Conservation (phyloP, 92 coral and sea anemone genomes). For the Umimayanthus chanpuru region DNA sequence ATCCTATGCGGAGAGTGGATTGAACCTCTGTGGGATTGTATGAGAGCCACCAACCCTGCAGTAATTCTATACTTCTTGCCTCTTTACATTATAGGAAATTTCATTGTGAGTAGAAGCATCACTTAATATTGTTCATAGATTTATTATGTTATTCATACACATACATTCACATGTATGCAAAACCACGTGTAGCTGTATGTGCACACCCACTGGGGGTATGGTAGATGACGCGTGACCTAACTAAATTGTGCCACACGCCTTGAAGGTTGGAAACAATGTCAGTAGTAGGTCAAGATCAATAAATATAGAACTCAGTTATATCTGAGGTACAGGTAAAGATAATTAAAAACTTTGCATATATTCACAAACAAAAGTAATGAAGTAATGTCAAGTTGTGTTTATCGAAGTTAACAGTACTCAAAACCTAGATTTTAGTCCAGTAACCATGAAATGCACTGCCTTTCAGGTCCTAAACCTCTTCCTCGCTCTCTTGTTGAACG, state of each 20-base stretch:
- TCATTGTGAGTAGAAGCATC: constrained; percentile 62
- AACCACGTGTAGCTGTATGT: too few relatives aligned
- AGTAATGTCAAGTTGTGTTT: too few relatives aligned
- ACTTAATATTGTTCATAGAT: neutral
- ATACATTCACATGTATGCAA: neutral
- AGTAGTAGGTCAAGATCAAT: too few relatives aligned
- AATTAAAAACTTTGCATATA: too few relatives aligned
- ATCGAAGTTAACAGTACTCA: too few relatives aligned
- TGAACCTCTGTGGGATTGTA: constrained; percentile 88
- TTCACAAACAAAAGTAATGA: neutral
- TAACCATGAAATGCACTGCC: neutral
- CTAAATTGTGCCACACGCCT: neutral
- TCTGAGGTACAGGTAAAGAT: neutral
- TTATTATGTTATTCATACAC: neutral
- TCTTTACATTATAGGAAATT: constrained; percentile 74
- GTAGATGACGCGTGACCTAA: neutral
- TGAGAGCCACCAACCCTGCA: constrained; percentile 67
- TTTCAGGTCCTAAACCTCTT: constrained; percentile 76
- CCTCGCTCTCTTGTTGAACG: constrained; percentile 77
- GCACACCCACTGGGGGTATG: too few relatives aligned
- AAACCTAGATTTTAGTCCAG: neutral
- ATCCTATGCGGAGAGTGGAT: constrained; percentile 87
- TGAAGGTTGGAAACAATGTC: too few relatives aligned
- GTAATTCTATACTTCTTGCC: constrained; percentile 72
- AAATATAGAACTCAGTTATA: neutral